Evolutionary conservation across 1,140 invertebrate genomes (phyloP).

Genomic region (Lerema accius): DNA sequence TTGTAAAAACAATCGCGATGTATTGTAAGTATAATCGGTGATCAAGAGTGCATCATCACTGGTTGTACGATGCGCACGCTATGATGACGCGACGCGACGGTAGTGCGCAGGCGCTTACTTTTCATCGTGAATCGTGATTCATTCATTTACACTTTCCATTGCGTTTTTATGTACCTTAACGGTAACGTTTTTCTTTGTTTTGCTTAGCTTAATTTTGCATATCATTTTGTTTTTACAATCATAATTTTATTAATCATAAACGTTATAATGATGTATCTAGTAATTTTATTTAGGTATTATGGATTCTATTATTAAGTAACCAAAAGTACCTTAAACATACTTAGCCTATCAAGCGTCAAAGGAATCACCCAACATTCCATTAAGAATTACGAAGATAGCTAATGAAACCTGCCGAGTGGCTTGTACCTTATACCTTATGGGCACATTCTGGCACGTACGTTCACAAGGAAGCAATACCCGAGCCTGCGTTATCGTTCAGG

Average conservation of each 20-base stretch:
- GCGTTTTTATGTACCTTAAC: neutral
- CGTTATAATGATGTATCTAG: neutral
- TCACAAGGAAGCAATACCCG: constrained; percentile 18
- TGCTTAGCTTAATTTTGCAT: neutral
- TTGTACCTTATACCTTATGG: neutral
- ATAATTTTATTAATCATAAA: no score
- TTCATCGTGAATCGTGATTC: constrained; percentile 12
- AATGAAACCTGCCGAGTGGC: neutral
- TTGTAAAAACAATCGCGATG: neutral
- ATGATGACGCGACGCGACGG: neutral
- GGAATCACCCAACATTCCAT: neutral
- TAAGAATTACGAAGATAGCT: neutral
- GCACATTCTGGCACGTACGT: constrained; percentile 2
- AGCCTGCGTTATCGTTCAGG: constrained; percentile 2
- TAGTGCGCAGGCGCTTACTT: neutral
- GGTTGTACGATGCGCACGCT: neutral
- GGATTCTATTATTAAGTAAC: no score
- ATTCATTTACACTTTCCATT: constrained; percentile 28
- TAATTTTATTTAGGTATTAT: no score
- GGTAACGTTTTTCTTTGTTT: neutral
- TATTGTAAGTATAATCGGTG: neutral
- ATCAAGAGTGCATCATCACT: neutral
- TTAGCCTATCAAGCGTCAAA: no score
- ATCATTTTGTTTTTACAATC: neutral
- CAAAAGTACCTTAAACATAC: no score